A percentile compares a stretch with the other conserved stretches of the same genome.
These are phyloP conservation scores for Crocuta crocuta DNA, from an alignment of 2,113 vertebrate species.

Conservation along the genomic window DNA sequence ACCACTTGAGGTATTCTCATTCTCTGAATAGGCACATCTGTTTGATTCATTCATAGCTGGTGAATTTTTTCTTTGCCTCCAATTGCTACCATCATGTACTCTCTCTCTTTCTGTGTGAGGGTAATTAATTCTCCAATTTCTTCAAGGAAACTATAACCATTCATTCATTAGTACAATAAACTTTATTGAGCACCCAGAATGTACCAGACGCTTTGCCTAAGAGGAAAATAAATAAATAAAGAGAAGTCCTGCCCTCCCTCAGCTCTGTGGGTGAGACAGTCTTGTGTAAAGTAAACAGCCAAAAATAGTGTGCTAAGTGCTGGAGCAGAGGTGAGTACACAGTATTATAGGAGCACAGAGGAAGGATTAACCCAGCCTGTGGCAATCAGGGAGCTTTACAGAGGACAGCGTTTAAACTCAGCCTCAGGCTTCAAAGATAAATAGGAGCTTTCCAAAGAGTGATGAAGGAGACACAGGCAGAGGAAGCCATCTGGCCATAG, in stretches of 20 bases:
- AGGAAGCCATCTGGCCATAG: background rate
- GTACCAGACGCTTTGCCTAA: background rate
- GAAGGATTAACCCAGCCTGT: slow-evolving; percentile 28
- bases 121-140: slow-evolving; percentile 11
- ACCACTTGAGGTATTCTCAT: background rate
- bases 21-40: background rate
- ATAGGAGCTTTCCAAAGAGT: background rate
- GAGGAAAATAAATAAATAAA: slow-evolving; percentile 28
- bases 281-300: slow-evolving; percentile 10
- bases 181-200: slow-evolving; percentile 1
- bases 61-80: background rate
- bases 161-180: slow-evolving; percentile 9
- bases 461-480: background rate
- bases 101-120: slow-evolving; percentile 24
- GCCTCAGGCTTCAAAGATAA: background rate
- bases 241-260: background rate
- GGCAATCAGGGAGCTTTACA: background rate
- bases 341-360: background rate
- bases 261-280: background rate
- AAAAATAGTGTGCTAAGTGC: slow-evolving; percentile 25
- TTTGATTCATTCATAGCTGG: background rate
- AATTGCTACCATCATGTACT: background rate
- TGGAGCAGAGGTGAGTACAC: slow-evolving; percentile 14
- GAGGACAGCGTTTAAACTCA: background rate
- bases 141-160: slow-evolving; percentile 41